Conservation (phyloP, 2,888 invertebrate genomes). For the Chalcis sispes region DNA sequence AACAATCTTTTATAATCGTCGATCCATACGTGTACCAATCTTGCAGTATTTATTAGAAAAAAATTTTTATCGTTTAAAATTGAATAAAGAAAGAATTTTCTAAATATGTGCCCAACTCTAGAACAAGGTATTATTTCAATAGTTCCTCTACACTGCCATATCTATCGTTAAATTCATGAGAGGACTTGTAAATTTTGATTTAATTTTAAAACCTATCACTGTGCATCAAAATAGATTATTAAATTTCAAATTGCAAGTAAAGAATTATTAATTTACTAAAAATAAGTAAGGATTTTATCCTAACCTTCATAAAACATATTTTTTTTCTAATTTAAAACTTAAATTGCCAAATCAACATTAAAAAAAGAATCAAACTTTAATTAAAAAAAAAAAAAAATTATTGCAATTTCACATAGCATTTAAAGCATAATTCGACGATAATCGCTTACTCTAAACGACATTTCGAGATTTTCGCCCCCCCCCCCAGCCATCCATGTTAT, state of each 20-base stretch:
- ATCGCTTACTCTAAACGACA: conserved; percentile 93
- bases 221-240: background rate
- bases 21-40: conserved; percentile 98
- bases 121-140: conserved; percentile 95
- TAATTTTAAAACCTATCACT: background rate
- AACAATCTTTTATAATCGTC: conserved; percentile 96
- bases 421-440: background rate
- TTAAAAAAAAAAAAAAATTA: background rate
- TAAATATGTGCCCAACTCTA: conserved; percentile 96
- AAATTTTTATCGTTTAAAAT: conserved; percentile 93
- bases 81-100: conserved; percentile 95
- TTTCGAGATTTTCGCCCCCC: conserved; percentile 98
- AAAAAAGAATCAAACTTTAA: background rate
- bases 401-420: background rate
- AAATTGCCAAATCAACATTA: background rate
- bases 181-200: background rate
- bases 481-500: conserved; percentile 98
- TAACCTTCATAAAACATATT: too few relatives aligned
- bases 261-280: background rate
- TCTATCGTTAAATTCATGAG: conserved; percentile 53
- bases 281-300: too few relatives aligned
- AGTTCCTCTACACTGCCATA: conserved; percentile 85
- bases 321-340: too few relatives aligned
- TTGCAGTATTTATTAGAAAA: conserved; percentile 96
- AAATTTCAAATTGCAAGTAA: background rate